A percentile compares a stretch with the other conserved stretches of the same genome.
phyloP scores from a whole-genome alignment of 1,140 invertebrate species.

The Macrosteles quadrilineatus region DNA sequence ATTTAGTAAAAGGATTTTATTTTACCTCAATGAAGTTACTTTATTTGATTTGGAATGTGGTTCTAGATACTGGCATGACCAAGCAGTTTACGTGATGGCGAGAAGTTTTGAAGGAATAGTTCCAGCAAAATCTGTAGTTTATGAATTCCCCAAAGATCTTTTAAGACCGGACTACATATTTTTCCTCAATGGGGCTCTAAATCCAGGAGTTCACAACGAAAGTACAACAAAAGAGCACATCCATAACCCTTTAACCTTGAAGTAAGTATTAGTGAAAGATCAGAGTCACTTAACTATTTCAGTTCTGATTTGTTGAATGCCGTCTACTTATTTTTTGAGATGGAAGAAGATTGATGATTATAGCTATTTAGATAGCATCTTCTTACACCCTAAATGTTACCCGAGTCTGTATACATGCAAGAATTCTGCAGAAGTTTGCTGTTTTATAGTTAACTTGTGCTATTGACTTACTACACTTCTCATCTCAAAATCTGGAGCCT shows the following conservation, averaged over 20 bases:
- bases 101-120: neutral
- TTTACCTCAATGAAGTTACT: too few relatives aligned
- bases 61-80: conserved; percentile 1
- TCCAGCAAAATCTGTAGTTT: neutral
- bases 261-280: neutral
- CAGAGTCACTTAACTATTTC: neutral
- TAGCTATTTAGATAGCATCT: neutral
- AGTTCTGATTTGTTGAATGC: neutral
- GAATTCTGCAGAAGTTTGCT: neutral
- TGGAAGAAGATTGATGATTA: neutral
- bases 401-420: neutral
- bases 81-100: conserved; percentile 4
- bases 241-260: neutral
- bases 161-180: neutral
- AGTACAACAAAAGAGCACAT: neutral
- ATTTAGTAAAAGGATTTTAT: too few relatives aligned
- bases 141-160: conserved; percentile 9
- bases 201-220: neutral
- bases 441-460: too few relatives aligned
- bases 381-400: neutral
- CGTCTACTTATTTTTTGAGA: neutral
- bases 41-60: neutral
- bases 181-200: conserved; percentile 3
- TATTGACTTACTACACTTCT: too few relatives aligned
- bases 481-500: too few relatives aligned